Conservation (phyloP, 1,140 invertebrate species). For the Batillaria attramentaria region DNA sequence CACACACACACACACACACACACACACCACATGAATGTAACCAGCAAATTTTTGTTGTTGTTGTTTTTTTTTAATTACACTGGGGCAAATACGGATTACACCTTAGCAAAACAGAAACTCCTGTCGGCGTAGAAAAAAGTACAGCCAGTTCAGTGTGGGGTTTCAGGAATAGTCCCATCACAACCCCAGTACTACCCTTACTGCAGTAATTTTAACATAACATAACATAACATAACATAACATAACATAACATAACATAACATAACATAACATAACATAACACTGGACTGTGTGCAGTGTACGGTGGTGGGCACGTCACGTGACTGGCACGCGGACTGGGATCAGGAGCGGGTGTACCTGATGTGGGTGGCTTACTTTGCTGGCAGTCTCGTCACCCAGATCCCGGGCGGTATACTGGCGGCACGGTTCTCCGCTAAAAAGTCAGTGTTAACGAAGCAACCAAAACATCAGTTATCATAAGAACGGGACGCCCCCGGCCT, state of each 20-base stretch:
- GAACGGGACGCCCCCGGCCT: no score
- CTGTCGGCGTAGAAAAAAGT: background rate
- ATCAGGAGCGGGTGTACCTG: conserved; percentile 6
- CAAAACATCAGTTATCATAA: no score
- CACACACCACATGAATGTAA: background rate
- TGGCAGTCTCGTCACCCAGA: conserved; percentile 42
- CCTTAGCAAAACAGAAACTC: no score
- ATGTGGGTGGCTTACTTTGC: conserved; percentile 43
- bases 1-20: conserved; percentile 4
- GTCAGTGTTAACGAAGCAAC: no score
- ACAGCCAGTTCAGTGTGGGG: background rate
- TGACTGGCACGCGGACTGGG: conserved; percentile 34
- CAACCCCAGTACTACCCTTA: no score
- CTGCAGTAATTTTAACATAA: background rate
- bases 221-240: background rate
- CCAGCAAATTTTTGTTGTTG: background rate
- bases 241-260: background rate
- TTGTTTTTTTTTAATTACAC: background rate
- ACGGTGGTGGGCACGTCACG: background rate
- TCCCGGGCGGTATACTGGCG: conserved; percentile 48
- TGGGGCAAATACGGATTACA: no score
- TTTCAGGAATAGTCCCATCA: no score
- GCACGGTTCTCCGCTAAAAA: conserved; percentile 39
- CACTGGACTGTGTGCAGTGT: background rate
- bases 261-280: background rate